These are phyloP conservation scores for Bellardia pandia DNA, from an alignment of 2,888 invertebrate genomes.

Conservation along the genomic window DNA sequence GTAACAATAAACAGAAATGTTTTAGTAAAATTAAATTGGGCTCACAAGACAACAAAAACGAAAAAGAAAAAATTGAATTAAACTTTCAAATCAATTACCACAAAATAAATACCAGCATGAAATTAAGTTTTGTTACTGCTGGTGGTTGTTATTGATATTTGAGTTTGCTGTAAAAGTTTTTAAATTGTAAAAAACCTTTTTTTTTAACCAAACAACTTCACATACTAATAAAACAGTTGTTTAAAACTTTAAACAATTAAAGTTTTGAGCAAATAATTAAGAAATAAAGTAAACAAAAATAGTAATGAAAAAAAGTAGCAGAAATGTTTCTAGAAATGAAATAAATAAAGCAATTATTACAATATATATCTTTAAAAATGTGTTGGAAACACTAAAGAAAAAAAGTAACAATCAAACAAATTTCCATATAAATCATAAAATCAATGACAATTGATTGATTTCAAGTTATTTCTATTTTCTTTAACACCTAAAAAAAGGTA, in stretches of 20 bases:
- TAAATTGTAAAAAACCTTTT: neutral
- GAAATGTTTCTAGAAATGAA: neutral
- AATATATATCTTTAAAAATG: too few species aligned
- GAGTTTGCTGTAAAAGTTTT: conserved; percentile 52
- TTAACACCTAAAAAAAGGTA: too few species aligned
- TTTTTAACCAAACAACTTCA: neutral
- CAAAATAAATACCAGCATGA: conserved; percentile 50
- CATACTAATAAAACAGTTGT: neutral
- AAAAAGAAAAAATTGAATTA: neutral
- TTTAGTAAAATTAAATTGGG: conserved; percentile 33
- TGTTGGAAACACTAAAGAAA: too few species aligned
- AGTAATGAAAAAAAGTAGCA: neutral
- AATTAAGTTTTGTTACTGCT: conserved; percentile 23
- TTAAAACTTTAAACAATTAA: neutral
- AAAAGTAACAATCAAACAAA: too few species aligned
- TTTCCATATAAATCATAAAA: too few species aligned
- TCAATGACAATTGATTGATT: too few species aligned
- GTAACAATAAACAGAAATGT: conserved; percentile 9
- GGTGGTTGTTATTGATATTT: conserved; percentile 6
- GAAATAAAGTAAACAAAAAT: neutral
- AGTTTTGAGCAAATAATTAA: conserved; percentile 4
- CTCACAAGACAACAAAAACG: neutral
- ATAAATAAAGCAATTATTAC: too few species aligned
- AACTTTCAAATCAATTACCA: conserved; percentile 57
- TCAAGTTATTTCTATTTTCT: too few species aligned